Percentiles rank a stretch among this genome's conserved stretches.
phyloP scores from a whole-genome alignment of 92 coral and sea anemone genomes.

The Zoanthus sociatus region DNA sequence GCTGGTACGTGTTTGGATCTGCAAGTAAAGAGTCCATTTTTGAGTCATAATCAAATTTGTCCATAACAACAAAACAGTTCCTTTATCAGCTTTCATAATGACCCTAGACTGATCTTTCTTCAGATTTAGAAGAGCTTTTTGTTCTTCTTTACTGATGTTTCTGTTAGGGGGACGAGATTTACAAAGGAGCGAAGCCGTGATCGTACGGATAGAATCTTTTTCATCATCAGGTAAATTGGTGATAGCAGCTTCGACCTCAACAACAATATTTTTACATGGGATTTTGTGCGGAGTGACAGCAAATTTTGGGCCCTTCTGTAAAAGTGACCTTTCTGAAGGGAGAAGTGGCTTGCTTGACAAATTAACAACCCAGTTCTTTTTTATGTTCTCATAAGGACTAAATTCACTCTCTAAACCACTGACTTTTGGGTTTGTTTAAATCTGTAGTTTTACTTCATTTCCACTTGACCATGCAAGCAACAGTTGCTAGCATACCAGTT shows the following conservation, averaged over 20 bases:
- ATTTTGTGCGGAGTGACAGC: conserved; percentile 43
- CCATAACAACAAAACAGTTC: conserved; percentile 46
- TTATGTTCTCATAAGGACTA: conserved; percentile 11
- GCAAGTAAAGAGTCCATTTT: conserved; percentile 32
- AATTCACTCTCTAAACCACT: not conserved
- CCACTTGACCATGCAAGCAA: too few species aligned
- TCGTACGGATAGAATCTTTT: conserved; percentile 36
- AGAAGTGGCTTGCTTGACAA: conserved; percentile 16
- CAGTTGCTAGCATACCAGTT: too few species aligned
- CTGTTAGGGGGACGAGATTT: conserved; percentile 25
- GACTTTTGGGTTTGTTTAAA: too few species aligned
- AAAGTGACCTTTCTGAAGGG: conserved; percentile 6
- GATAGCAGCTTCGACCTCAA: conserved; percentile 45
- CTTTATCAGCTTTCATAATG: conserved; percentile 49
- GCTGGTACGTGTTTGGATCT: conserved; percentile 52
- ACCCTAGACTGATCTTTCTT: conserved; percentile 37
- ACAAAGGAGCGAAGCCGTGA: conserved; percentile 5
- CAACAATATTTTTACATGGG: conserved; percentile 30
- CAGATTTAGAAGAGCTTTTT: conserved; percentile 36
- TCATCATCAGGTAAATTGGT: conserved; percentile 25
- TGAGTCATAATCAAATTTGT: conserved; percentile 21
- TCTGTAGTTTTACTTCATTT: too few species aligned
- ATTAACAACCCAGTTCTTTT: conserved; percentile 13
- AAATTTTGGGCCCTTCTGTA: conserved; percentile 34
- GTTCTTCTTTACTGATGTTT: conserved; percentile 30